Conservation (phyloP, 2,888 invertebrate species). For the Timandra comae region DNA sequence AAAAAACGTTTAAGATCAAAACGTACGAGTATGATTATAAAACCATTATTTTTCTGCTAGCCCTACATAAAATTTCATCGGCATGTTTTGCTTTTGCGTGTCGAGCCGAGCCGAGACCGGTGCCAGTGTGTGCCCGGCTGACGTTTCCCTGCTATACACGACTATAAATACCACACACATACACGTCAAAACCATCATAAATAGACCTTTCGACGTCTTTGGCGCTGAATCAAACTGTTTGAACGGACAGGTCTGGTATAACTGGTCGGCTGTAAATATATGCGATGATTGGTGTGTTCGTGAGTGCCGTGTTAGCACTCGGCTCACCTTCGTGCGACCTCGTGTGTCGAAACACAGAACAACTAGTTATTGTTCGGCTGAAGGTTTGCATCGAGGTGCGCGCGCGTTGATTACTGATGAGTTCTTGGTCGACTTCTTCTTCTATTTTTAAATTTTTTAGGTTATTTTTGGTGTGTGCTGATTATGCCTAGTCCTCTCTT, state of each 20-base stretch:
- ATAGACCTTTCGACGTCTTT: constrained; percentile 22
- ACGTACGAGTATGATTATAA: too few species aligned
- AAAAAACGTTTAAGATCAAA: too few species aligned
- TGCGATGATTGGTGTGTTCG: constrained; percentile 43
- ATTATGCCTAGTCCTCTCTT: not conserved
- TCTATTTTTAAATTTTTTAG: constrained; percentile 51
- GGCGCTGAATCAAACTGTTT: not conserved
- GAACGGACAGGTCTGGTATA: constrained; percentile 1
- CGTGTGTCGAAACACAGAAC: constrained; percentile 58
- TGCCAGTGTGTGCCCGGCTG: constrained; percentile 40
- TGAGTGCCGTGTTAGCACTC: constrained; percentile 62
- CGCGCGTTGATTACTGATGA: constrained; percentile 70
- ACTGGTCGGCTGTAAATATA: constrained; percentile 32
- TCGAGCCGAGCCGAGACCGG: constrained; percentile 28
- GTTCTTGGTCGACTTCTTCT: constrained; percentile 35
- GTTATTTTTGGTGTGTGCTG: not conserved
- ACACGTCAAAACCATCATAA: constrained; percentile 18
- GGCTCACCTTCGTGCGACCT: constrained; percentile 70
- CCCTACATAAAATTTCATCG: constrained; percentile 49
- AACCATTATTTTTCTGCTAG: too few species aligned
- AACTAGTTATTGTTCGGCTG: constrained; percentile 67
- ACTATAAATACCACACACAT: constrained; percentile 42
- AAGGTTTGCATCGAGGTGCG: constrained; percentile 58
- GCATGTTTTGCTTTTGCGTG: constrained; percentile 67
- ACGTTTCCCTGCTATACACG: constrained; percentile 39